Base-by-base conservation (phyloP, 2,113 vertebrate species). In the Aramus guarauna region DNA sequence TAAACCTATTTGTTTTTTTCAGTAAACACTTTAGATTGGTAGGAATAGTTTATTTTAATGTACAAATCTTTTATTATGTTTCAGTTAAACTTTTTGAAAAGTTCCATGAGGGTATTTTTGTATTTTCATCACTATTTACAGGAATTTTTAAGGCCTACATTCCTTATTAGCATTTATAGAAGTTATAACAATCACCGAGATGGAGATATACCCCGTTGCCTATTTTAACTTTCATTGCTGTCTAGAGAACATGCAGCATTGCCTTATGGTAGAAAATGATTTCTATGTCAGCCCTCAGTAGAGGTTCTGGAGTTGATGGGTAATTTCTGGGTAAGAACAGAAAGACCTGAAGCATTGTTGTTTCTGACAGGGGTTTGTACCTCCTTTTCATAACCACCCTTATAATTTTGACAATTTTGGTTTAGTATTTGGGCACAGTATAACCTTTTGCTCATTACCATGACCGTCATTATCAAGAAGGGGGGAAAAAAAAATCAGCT, bases 1-100 rank as follows among this genome's bases (percentile, higher is more conserved):
- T 41, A 85, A 89, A 91, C 68, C 48, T 92, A 68, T 91, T 94
- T 85, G 37, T 8, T 87, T 96, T 79, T 94, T 20, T 96, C 97
- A 90, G 64, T 50, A 96, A 92, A 89, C 47, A 83, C 55, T 85
- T 93, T 64, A 66, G 63, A 94, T 66, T 92, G 39, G 73, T 96
- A 89, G 60, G 50, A 68, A 66, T 76, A 59, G 60, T 82, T 96
- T 77, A 90, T 77, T 96, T 95, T 88, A 84, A 62, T 91, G 72
- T 73, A 64, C 39, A 94, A 66, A 5, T 79, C 18, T 77, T 78
- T 53, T 85, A 80, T 37, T 36, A 55, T 24, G 9, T 80, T 94
- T 92, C 76, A 72, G 41, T 80, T 83, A 78, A 94, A 83, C 24
- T 96, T 94, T 77, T 64, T 80, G 9, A 85, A 75, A 96, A 84